Percentiles rank a stretch among this genome's conserved stretches.
Conservation (phyloP, 1,140 invertebrate genomes). For the Linepithema humile region DNA sequence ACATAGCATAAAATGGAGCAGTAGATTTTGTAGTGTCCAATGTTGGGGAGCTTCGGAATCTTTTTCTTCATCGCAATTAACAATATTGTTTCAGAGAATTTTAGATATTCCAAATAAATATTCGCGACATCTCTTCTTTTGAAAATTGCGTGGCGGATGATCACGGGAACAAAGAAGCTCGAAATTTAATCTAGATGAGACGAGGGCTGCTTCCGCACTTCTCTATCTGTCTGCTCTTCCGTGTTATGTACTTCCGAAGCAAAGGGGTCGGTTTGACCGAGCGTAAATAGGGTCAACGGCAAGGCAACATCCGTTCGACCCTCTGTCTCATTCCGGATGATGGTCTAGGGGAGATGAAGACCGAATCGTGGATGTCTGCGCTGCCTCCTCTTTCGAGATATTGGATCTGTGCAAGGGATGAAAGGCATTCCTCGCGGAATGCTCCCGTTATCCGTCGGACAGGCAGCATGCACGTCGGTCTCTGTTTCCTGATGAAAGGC, state of each 20-base stretch:
- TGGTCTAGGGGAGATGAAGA: slow-evolving; percentile 19
- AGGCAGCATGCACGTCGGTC: slow-evolving; percentile 18
- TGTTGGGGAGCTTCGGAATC: background rate
- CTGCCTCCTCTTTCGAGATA: slow-evolving; percentile 55
- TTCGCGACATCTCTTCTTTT: background rate
- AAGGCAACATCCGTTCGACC: slow-evolving; percentile 34
- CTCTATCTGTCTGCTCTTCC: background rate
- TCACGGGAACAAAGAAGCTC: background rate
- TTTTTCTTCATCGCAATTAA: background rate
- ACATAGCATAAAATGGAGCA: background rate
- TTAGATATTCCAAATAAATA: background rate
- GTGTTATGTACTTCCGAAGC: slow-evolving; percentile 28
- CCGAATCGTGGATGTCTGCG: slow-evolving; percentile 7
- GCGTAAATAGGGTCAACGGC: slow-evolving; percentile 43
- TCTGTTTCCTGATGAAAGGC: slow-evolving; percentile 39
- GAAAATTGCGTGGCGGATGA: background rate
- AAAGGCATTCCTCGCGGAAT: slow-evolving; percentile 60
- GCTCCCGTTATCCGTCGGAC: slow-evolving; percentile 25
- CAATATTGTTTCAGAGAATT: background rate
- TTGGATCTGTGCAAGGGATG: slow-evolving; percentile 57
- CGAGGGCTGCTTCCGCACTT: background rate
- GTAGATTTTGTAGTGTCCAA: background rate
- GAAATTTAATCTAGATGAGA: slow-evolving; percentile 37
- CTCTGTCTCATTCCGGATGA: slow-evolving; percentile 39
- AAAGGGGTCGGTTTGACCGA: slow-evolving; percentile 37